Percentiles rank a stretch among this genome's conserved stretches.
Evolutionary conservation across 1,140 invertebrate species (phyloP).

Genomic region (Melitaea cinxia): DNA sequence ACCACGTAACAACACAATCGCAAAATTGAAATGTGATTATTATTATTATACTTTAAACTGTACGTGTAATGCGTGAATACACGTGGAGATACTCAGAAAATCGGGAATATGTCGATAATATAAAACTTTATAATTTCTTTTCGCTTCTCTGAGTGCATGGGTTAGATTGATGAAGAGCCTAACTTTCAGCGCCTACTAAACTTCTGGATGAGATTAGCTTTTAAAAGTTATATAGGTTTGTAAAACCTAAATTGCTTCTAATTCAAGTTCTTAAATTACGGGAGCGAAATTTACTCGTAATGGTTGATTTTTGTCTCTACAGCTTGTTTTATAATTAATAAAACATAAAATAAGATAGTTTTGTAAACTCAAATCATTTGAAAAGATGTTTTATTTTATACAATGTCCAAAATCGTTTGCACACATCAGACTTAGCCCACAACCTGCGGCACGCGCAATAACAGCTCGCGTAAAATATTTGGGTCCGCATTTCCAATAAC

Average conservation of each 20-base stretch:
- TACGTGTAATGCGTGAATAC: not conserved
- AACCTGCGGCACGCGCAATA: slow-evolving; percentile 41
- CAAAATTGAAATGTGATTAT: too few relatives aligned
- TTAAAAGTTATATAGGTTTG: slow-evolving; percentile 30
- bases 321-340: not conserved
- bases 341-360: too few relatives aligned
- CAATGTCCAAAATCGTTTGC: not conserved
- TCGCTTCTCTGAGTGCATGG: slow-evolving; percentile 24
- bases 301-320: not conserved
- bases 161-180: slow-evolving; percentile 35
- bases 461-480: slow-evolving; percentile 51
- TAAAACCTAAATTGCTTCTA: slow-evolving; percentile 16
- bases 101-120: not conserved
- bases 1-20: not conserved
- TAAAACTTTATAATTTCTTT: slow-evolving; percentile 29
- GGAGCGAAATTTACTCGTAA: slow-evolving; percentile 1
- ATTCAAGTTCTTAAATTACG: slow-evolving; percentile 16
- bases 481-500: slow-evolving; percentile 63
- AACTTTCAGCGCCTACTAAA: slow-evolving; percentile 35
- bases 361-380: not conserved
- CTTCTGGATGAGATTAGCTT: slow-evolving; percentile 34
- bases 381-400: not conserved
- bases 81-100: not conserved
- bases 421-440: slow-evolving; percentile 10
- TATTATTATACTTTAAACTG: too few relatives aligned